These are phyloP conservation scores for Drosophila vallismaia DNA, from an alignment of 2,888 invertebrate genomes.

Conservation along the genomic window DNA sequence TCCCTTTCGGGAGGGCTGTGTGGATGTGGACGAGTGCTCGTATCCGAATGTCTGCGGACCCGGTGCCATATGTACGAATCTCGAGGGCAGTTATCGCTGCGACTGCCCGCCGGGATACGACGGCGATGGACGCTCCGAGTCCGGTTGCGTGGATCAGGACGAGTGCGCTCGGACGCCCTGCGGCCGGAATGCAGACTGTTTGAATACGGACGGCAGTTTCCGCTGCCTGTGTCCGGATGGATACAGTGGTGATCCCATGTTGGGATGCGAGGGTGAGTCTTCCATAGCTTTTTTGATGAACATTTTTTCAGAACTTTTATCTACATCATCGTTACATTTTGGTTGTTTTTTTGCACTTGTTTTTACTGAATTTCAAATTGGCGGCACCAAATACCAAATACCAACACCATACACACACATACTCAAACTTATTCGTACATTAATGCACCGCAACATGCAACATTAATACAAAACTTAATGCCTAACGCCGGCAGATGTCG, in stretches of 20 bases:
- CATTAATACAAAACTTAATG: slow-evolving; percentile 61
- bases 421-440: slow-evolving; percentile 31
- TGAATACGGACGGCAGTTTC: slow-evolving; percentile 91
- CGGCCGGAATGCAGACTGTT: slow-evolving; percentile 91
- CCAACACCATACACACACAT: slow-evolving; percentile 42
- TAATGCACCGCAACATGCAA: slow-evolving; percentile 41
- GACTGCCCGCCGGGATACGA: slow-evolving; percentile 92
- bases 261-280: slow-evolving; percentile 85
- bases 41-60: slow-evolving; percentile 89
- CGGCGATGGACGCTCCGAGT: slow-evolving; percentile 89
- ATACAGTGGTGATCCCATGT: slow-evolving; percentile 91
- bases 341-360: slow-evolving; percentile 45
- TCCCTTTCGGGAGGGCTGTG: slow-evolving; percentile 89
- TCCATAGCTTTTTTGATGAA: slow-evolving; percentile 20
- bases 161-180: slow-evolving; percentile 91
- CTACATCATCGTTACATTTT: slow-evolving; percentile 29
- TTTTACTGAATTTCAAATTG: slow-evolving; percentile 34
- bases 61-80: slow-evolving; percentile 91
- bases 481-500: slow-evolving; percentile 86
- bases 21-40: slow-evolving; percentile 93
- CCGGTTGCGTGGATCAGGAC: slow-evolving; percentile 89
- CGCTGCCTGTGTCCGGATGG: slow-evolving; percentile 93
- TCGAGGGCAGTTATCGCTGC: slow-evolving; percentile 92
- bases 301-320: slow-evolving; percentile 6
- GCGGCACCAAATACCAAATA: slow-evolving; percentile 28